Percentiles rank a stretch among this genome's conserved stretches.
Conservation (phyloP, 2,797 vertebrate species). For the Clarias fuscus region DNA sequence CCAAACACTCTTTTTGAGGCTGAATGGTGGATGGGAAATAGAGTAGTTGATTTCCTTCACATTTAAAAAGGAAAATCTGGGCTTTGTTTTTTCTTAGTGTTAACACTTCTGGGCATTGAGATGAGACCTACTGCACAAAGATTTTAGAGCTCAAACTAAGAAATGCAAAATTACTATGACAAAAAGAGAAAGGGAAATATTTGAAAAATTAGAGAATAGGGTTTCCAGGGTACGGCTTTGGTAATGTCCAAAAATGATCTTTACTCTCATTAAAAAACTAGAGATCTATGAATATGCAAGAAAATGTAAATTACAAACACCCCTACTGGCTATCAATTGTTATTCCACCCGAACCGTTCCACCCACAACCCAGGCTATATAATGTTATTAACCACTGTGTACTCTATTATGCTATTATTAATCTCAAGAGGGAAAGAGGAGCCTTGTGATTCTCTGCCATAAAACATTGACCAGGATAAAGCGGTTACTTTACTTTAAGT, state of each 20-base stretch:
- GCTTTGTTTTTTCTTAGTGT: background rate
- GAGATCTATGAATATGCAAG: background rate
- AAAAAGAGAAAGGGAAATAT: background rate
- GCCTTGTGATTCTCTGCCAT: too few species aligned
- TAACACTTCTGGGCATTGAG: background rate
- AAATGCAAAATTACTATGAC: background rate
- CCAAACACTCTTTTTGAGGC: background rate
- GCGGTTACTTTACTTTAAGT: too few species aligned
- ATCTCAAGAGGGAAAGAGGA: background rate
- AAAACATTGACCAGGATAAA: too few species aligned
- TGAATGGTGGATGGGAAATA: background rate
- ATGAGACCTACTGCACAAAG: background rate
- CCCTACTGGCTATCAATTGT: constrained; percentile 7
- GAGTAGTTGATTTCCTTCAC: background rate
- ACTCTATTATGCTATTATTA: background rate
- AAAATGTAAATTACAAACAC: constrained; percentile 6
- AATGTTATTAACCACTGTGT: background rate
- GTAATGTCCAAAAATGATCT: background rate
- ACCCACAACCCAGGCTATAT: constrained; percentile 4
- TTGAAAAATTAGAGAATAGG: background rate
- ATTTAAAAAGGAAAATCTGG: background rate
- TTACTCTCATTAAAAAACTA: background rate
- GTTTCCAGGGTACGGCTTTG: background rate
- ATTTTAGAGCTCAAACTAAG: background rate
- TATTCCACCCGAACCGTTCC: background rate